Evolutionary conservation across 2,113 vertebrate species (phyloP), one percentile per base, ranked within the genome.

Genomic region (Poecile atricapillus): DNA sequence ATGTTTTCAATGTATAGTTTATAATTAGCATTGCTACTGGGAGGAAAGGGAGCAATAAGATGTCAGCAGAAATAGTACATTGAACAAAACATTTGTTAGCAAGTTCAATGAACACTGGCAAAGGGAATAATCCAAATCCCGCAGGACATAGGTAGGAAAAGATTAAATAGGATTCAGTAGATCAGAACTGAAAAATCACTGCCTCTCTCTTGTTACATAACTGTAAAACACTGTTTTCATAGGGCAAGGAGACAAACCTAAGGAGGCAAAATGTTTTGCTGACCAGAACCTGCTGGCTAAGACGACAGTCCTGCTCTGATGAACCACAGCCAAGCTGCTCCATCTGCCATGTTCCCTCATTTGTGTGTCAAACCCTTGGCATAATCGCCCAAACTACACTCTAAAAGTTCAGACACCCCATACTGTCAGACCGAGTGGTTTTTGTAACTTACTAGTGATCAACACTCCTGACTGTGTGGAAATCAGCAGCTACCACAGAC

Each of bases 371-470:
- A 63, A 74, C 19, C 25, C 67, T 69, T 35, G 53, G 28, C 50
- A 56, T 13, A 43, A 47, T 28, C 35, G 39, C 24, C 16, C 64
- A 67, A 76, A 71, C 65, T 39, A 16, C 52, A 60, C 18, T 18
- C 5, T 49, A 7, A 62, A 53, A 44, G 15, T 56, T 64, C 53
- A 73, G 39, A 41, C 12, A 68, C 11, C 10, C 11, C 46, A 22
- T 21, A 1, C 23, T 16, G 18, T 8, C 39, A 18, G 41, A 35
- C 18, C 0, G 0, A 1, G 1, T 15, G 30, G 28, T 19, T 89
- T 89, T 84, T 52, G 28, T 44, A 19, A 33, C 7, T 73, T 31
- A 25, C 25, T n/a, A 33, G 52, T 8, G 65, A 60, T 43, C 56
- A 55, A 59, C 33, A 5, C 28, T 43, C 35, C 43, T 50, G 9